These are phyloP conservation scores for Anorthoa munda DNA, from an alignment of 2,888 invertebrate genomes.

Conservation along the genomic window DNA sequence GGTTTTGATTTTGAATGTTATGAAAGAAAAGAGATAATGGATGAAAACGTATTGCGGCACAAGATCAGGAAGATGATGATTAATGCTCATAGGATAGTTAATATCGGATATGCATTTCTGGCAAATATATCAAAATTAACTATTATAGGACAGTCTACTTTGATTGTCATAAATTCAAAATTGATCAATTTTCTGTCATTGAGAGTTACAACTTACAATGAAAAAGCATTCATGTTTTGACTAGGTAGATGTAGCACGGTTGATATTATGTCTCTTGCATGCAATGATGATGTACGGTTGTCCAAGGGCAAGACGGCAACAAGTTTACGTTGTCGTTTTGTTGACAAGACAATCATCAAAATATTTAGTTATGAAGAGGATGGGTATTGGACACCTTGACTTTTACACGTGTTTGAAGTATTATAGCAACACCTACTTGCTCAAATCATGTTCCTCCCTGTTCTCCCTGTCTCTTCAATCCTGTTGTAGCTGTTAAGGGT, in stretches of 20 bases:
- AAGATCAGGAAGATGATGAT: too few relatives aligned
- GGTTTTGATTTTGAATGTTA: too few relatives aligned
- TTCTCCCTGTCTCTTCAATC: too few relatives aligned
- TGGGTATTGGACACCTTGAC: constrained; percentile 4
- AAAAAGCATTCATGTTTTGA: constrained; percentile 12
- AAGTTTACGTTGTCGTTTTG: constrained; percentile 21
- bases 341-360: constrained; percentile 41
- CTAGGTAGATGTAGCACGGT: neutral
- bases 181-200: neutral
- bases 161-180: neutral
- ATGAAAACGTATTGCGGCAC: too few relatives aligned
- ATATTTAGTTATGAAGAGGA: constrained; percentile 41
- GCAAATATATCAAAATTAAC: too few relatives aligned
- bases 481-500: too few relatives aligned
- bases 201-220: neutral
- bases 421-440: neutral
- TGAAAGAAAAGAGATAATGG: too few relatives aligned
- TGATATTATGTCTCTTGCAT: constrained; percentile 9
- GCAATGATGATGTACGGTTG: constrained; percentile 1
- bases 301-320: constrained; percentile 10
- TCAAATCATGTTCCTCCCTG: constrained; percentile 2
- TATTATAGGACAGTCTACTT: neutral
- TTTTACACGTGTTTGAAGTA: constrained; percentile 8
- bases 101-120: too few relatives aligned
- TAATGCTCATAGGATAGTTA: too few relatives aligned